phyloP scores from a whole-genome alignment of 2,797 vertebrate species.

The Etheostoma nigrum region DNA sequence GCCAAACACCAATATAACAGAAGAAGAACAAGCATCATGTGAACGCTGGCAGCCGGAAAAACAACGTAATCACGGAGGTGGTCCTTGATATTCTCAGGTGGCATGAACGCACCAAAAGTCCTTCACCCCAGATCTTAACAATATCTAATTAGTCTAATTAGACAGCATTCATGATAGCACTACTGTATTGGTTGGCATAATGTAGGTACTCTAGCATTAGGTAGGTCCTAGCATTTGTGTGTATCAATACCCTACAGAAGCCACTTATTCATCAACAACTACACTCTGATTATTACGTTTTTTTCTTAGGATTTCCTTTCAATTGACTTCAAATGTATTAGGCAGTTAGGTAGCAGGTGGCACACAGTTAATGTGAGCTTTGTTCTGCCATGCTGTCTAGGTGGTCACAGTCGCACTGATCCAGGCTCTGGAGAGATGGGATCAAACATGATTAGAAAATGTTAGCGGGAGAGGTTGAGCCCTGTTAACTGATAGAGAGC shows the following conservation, averaged over 20 bases:
- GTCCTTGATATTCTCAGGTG: no score
- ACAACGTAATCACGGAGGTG: no score
- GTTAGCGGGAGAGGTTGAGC: conserved; percentile 57
- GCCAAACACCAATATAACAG: no score
- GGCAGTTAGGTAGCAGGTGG: conserved; percentile 39
- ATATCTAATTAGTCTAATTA: no score
- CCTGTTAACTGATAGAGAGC: conserved; percentile 57
- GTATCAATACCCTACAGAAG: neutral
- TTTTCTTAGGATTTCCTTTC: conserved; percentile 31
- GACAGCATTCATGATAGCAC: neutral
- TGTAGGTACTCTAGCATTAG: neutral
- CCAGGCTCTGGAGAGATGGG: conserved; percentile 50
- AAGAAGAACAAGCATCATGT: no score
- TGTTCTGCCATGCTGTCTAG: conserved; percentile 34
- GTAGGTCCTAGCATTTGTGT: conserved; percentile 7
- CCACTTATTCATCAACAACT: conserved; percentile 15
- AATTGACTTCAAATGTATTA: conserved; percentile 36
- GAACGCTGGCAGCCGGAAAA: no score
- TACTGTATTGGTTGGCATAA: neutral
- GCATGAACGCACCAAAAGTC: no score
- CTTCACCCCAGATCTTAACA: no score
- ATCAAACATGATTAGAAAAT: conserved; percentile 66
- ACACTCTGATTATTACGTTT: conserved; percentile 19
- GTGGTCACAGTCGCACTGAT: conserved; percentile 32
- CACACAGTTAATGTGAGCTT: conserved; percentile 46